phyloP scores from a whole-genome alignment of 2,888 invertebrate species.

The Agelastica alni region DNA sequence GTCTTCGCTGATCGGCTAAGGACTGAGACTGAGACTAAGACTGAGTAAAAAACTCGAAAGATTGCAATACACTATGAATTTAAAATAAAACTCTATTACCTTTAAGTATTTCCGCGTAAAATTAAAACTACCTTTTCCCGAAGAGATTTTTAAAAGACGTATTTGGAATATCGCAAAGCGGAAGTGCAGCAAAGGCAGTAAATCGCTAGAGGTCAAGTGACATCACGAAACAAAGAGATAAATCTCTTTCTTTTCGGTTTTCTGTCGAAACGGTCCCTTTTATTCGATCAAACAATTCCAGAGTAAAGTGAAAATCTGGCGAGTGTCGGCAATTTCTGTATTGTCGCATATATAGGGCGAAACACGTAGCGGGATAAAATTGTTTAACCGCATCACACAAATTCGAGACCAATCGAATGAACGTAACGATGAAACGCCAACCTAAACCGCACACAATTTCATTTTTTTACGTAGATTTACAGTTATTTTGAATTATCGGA shows the following conservation, averaged over 20 bases:
- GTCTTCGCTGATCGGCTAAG: no score
- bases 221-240: slow-evolving; percentile 24
- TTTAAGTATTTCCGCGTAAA: slow-evolving; percentile 7
- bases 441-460: no score
- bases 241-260: slow-evolving; percentile 13
- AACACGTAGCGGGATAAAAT: no score
- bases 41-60: no score
- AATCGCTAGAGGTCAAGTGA: slow-evolving; percentile 22
- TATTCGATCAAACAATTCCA: slow-evolving; percentile 26
- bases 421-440: no score
- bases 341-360: no score
- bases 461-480: no score
- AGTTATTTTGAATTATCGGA: no score
- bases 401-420: no score
- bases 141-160: slow-evolving; percentile 7
- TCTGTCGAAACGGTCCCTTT: slow-evolving; percentile 21
- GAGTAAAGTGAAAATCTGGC: slow-evolving; percentile 15
- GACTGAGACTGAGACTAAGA: no score
- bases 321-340: slow-evolving; percentile 14
- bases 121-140: slow-evolving; percentile 6
- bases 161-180: slow-evolving; percentile 1
- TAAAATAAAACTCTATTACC: slow-evolving; percentile 9
- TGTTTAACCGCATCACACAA: no score
- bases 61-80: no score
- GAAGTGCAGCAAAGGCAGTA: slow-evolving; percentile 13